These are phyloP conservation scores for Limosa lapponica DNA, from an alignment of 2,797 vertebrate species.

Conservation along the genomic window DNA sequence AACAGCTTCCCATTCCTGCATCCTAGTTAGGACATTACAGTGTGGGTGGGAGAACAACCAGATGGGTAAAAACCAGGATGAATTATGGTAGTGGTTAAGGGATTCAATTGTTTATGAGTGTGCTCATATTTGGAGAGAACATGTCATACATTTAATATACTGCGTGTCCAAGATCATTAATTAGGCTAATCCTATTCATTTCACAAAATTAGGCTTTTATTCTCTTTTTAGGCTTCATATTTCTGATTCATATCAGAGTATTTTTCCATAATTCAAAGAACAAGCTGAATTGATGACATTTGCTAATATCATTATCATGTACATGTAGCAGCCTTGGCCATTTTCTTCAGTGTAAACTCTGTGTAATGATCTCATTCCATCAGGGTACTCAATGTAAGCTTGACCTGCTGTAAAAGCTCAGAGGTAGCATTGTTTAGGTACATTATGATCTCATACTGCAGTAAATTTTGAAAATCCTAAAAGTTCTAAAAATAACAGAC, in stretches of 20 bases:
- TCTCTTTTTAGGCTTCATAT: neutral
- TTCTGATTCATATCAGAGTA: neutral
- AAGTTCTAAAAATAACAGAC: neutral
- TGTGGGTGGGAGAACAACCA: neutral
- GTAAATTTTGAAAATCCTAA: neutral
- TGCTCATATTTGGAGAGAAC: neutral
- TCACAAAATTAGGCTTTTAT: neutral
- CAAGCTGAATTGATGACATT: neutral
- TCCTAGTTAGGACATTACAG: neutral
- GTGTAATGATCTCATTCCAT: neutral
- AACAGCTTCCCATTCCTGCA: neutral
- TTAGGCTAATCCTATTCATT: neutral
- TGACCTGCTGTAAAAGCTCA: neutral
- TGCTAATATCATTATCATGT: neutral
- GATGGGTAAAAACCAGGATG: neutral
- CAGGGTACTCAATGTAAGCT: neutral
- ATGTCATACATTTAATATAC: neutral
- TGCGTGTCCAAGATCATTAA: neutral
- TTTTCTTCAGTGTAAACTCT: neutral
- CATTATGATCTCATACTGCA: neutral
- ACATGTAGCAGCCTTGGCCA: neutral
- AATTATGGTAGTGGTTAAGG: neutral
- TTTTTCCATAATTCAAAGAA: neutral
- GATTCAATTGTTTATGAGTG: accelerated
- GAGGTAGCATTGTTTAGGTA: neutral